These are phyloP conservation scores for Achroia grisella DNA, from an alignment of 1,140 invertebrate genomes.

Conservation along the genomic window DNA sequence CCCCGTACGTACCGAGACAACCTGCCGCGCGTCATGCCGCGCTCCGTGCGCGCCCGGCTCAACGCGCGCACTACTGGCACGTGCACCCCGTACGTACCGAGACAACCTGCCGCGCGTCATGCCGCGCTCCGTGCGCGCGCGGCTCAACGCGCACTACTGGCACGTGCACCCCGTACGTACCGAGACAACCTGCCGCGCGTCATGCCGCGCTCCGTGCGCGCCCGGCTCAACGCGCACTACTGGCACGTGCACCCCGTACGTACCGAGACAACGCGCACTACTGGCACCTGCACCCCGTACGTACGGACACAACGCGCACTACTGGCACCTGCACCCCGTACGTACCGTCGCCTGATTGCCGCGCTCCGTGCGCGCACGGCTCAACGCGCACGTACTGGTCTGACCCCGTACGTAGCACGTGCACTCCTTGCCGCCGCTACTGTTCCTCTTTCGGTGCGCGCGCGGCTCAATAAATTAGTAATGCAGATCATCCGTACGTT, in stretches of 20 bases:
- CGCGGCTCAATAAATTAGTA: too few relatives aligned
- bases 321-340: too few relatives aligned
- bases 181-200: slow-evolving; percentile 93
- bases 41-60: slow-evolving; percentile 78
- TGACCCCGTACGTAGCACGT: too few relatives aligned
- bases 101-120: slow-evolving; percentile 91
- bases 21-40: slow-evolving; percentile 87
- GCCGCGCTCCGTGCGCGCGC: slow-evolving; percentile 80
- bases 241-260: slow-evolving; percentile 85
- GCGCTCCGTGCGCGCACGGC: too few relatives aligned
- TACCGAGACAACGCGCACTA: too few relatives aligned
- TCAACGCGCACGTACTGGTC: not conserved
- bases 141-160: slow-evolving; percentile 88
- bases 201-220: slow-evolving; percentile 80
- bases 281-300: too few relatives aligned
- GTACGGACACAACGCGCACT: too few relatives aligned
- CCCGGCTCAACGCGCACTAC: slow-evolving; percentile 80
- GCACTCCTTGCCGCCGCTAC: too few relatives aligned
- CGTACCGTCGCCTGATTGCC: too few relatives aligned
- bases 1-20: slow-evolving; percentile 93
- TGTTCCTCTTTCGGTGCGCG: too few relatives aligned
- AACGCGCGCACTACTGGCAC: slow-evolving; percentile 84
- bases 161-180: slow-evolving; percentile 95
- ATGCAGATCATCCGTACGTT: too few relatives aligned
- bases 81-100: slow-evolving; percentile 84